phyloP scores from a whole-genome alignment of 2,797 vertebrate genomes.

The Leptodactylus fallax region DNA sequence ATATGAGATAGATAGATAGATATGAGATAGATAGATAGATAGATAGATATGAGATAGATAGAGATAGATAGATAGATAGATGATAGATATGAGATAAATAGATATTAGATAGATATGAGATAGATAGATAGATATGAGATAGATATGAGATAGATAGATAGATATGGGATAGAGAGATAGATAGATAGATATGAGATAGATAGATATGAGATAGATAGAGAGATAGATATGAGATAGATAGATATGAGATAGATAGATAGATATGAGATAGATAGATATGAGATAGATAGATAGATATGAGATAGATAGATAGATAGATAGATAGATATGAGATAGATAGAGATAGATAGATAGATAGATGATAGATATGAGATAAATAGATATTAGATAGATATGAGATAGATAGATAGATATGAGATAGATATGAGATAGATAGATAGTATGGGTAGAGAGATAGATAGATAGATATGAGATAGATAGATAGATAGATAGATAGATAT shows the following conservation, averaged over 20 bases:
- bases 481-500: neutral
- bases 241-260: neutral
- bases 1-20: too few species aligned
- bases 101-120: too few species aligned
- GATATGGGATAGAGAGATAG: too few species aligned
- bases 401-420: neutral
- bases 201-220: too few species aligned
- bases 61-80: too few species aligned
- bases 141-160: too few species aligned
- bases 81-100: too few species aligned
- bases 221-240: neutral
- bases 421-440: neutral
- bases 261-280: neutral
- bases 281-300: neutral
- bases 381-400: neutral
- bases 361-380: neutral
- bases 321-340: neutral
- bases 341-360: neutral
- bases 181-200: too few species aligned
- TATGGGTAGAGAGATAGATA: neutral
- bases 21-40: too few species aligned
- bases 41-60: too few species aligned
- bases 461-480: neutral
- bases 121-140: too few species aligned
- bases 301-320: neutral